phyloP scores from a whole-genome alignment of 2,113 vertebrate species.

The Elephas maximus region DNA sequence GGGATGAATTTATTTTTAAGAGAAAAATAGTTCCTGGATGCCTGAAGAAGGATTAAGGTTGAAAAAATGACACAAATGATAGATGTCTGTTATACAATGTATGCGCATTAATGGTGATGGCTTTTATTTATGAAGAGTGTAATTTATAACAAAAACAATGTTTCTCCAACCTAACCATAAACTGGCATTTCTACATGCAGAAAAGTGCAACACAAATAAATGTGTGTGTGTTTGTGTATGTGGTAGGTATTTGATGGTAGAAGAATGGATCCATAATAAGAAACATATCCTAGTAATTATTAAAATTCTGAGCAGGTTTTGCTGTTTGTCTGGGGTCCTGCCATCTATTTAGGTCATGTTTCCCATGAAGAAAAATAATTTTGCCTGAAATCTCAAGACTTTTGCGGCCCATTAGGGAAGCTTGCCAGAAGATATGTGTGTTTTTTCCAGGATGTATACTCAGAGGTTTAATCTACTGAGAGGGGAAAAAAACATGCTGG shows the following conservation, averaged over 20 bases:
- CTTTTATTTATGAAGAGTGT: background rate
- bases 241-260: background rate
- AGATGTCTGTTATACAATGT: background rate
- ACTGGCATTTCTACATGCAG: background rate
- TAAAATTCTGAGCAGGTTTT: slow-evolving; percentile 24
- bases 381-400: background rate
- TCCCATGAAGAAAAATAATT: background rate
- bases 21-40: background rate
- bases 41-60: background rate
- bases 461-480: background rate
- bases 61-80: background rate
- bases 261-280: background rate
- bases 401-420: background rate
- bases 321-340: background rate
- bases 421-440: background rate
- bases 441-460: slow-evolving; percentile 9
- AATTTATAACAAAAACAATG: background rate
- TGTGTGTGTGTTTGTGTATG: too few relatives aligned
- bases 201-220: background rate
- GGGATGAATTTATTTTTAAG: background rate
- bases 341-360: background rate
- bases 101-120: background rate
- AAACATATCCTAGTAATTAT: background rate
- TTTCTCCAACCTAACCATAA: background rate
- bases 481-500: background rate